Percentiles rank a stretch among this genome's conserved stretches.
Conservation (phyloP, 2,113 vertebrate species). For the Brachionichthys hirsutus region DNA sequence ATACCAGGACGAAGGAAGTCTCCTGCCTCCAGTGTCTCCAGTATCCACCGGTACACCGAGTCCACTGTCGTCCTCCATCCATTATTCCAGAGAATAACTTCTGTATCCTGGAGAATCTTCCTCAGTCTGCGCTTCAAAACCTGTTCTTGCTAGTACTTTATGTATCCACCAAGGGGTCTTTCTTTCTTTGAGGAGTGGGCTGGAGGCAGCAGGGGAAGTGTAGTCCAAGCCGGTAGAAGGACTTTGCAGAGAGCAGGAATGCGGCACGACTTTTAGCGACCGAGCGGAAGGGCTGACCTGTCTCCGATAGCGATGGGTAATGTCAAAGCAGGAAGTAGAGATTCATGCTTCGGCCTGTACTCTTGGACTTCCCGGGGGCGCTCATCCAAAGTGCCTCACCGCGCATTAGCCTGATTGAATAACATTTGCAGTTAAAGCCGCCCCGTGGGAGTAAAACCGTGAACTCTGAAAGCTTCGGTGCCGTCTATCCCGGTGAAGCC, state of each 20-base stretch:
- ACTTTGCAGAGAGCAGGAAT: slow-evolving; percentile 23
- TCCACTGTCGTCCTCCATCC: no score
- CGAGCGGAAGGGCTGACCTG: not conserved
- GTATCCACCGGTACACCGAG: no score
- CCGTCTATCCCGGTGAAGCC: not conserved
- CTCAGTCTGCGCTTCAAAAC: no score
- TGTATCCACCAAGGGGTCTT: no score
- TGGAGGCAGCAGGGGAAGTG: slow-evolving; percentile 21
- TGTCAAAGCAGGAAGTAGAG: not conserved
- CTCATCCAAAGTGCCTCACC: slow-evolving; percentile 14
- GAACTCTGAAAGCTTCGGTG: not conserved
- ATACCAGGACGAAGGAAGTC: no score
- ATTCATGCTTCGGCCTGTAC: not conserved
- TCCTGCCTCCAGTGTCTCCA: no score
- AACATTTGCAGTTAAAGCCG: slow-evolving; percentile 13
- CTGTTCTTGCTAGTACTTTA: no score
- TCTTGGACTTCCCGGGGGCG: slow-evolving; percentile 13
- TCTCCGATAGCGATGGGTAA: not conserved
- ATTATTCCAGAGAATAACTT: no score
- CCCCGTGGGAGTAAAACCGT: not conserved
- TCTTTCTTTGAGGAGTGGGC: no score
- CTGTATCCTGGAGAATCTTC: no score
- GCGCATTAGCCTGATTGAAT: slow-evolving; percentile 28
- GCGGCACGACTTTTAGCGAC: slow-evolving; percentile 30
- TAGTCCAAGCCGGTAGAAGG: slow-evolving; percentile 32